Percentiles rank a stretch among this genome's conserved stretches.
Conservation (phyloP, 2,113 vertebrate species). For the Peromyscus californicus region DNA sequence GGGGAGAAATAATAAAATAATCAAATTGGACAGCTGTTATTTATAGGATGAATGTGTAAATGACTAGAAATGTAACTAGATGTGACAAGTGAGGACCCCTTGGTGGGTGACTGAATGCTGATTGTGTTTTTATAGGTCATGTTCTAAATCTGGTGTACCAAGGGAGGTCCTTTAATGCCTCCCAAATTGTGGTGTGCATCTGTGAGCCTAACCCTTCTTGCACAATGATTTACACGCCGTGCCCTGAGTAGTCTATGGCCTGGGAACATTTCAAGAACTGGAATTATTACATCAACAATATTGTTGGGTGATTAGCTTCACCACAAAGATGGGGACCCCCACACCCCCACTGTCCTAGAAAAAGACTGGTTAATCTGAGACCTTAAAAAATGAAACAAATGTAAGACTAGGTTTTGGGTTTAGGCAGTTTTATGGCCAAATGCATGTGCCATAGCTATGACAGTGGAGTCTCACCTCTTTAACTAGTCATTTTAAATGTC, state of each 20-base stretch:
- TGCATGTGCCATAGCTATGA: conserved; percentile 75
- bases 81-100: not conserved
- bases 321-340: not conserved
- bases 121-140: conserved; percentile 54
- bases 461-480: conserved; percentile 79
- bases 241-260: not conserved
- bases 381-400: conserved; percentile 71
- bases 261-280: conserved; percentile 21
- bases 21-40: conserved; percentile 34
- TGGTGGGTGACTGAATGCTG: conserved; percentile 51
- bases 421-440: conserved; percentile 77
- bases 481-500: conserved; percentile 75
- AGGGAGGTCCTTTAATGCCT: conserved; percentile 38
- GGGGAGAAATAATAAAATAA: conserved; percentile 43
- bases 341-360: not conserved
- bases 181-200: not conserved
- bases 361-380: conserved; percentile 76
- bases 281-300: conserved; percentile 37
- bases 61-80: not conserved
- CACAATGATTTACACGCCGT: not conserved
- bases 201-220: not conserved
- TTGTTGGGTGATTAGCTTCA: conserved; percentile 12
- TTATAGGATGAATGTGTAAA: conserved; percentile 19
- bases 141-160: conserved; percentile 22
- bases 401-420: conserved; percentile 81